phyloP scores from a whole-genome alignment of 2,888 invertebrate species.

The Limulus polyphemus region DNA sequence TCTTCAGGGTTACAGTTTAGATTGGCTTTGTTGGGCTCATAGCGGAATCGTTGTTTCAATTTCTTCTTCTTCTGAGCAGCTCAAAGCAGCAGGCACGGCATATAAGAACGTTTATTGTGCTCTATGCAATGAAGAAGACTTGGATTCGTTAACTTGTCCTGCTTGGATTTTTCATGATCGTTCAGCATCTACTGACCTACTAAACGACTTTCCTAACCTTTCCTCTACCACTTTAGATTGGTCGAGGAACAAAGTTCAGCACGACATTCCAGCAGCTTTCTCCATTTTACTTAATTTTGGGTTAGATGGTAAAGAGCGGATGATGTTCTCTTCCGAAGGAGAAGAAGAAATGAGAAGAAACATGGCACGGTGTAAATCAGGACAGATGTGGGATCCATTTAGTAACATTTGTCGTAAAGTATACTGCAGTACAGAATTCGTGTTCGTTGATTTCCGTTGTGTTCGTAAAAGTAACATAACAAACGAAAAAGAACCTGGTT shows the following conservation, averaged over 20 bases:
- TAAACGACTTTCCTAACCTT: neutral
- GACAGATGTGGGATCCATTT: conserved; percentile 25
- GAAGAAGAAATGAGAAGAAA: conserved; percentile 11
- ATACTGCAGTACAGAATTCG: conserved; percentile 22
- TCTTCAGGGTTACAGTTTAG: no score
- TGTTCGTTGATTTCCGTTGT: conserved; percentile 19
- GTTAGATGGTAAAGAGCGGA: conserved; percentile 17
- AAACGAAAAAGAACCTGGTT: neutral
- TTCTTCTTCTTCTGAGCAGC: no score
- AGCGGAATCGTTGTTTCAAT: no score
- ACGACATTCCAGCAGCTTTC: conserved; percentile 22
- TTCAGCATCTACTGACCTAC: neutral
- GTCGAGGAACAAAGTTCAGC: neutral
- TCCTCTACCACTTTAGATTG: neutral
- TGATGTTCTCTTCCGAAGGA: conserved; percentile 19
- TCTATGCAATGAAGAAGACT: conserved; percentile 7
- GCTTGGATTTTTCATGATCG: neutral
- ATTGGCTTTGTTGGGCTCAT: no score
- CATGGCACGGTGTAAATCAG: conserved; percentile 9
- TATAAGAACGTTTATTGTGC: conserved; percentile 21
- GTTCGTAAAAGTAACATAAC: conserved; percentile 9
- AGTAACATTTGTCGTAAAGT: conserved; percentile 20
- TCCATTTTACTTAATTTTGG: conserved; percentile 24
- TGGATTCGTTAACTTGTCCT: conserved; percentile 7
- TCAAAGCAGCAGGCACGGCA: neutral